A percentile compares a stretch with the other conserved stretches of the same genome.
Evolutionary conservation across 1,140 invertebrate species (phyloP).

Genomic region (Popillia japonica): DNA sequence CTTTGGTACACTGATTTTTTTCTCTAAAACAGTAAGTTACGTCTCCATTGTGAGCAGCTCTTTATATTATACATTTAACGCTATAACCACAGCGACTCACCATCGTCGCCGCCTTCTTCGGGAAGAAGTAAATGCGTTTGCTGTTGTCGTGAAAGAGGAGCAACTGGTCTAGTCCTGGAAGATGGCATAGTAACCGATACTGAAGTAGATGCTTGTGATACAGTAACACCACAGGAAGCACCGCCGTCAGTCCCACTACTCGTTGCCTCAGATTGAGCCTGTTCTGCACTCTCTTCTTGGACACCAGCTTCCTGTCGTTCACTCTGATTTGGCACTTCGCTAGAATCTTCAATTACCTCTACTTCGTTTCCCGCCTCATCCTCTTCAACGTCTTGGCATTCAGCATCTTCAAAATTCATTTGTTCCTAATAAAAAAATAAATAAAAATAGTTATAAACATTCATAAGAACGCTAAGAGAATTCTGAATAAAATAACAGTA

Average conservation of each 20-base stretch:
- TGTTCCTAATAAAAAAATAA: conserved; percentile 52
- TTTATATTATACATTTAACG: conserved; percentile 6
- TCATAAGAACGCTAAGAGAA: not conserved
- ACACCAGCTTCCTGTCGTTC: conserved; percentile 52
- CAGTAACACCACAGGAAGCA: conserved; percentile 48
- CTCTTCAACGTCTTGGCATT: conserved; percentile 61
- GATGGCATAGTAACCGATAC: conserved; percentile 58
- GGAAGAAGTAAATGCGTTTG: conserved; percentile 59
- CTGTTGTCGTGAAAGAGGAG: conserved; percentile 51
- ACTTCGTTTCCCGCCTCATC: conserved; percentile 72
- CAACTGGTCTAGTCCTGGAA: conserved; percentile 53
- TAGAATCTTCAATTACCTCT: conserved; percentile 71
- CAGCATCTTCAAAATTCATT: conserved; percentile 58
- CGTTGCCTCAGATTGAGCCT: conserved; percentile 65
- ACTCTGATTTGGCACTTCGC: conserved; percentile 68
- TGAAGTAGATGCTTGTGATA: conserved; percentile 63
- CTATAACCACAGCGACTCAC: conserved; percentile 42
- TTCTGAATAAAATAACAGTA: not conserved
- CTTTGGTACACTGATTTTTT: too few relatives aligned
- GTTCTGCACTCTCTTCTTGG: conserved; percentile 54
- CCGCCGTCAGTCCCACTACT: conserved; percentile 64
- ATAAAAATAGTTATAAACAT: not conserved
- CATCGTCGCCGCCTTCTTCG: conserved; percentile 71
- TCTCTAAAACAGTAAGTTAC: too few relatives aligned
- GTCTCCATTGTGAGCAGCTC: too few relatives aligned